A percentile compares a stretch with the other conserved stretches of the same genome.
Conservation (phyloP, 2,888 invertebrate species). For the Leptothorax acervorum region DNA sequence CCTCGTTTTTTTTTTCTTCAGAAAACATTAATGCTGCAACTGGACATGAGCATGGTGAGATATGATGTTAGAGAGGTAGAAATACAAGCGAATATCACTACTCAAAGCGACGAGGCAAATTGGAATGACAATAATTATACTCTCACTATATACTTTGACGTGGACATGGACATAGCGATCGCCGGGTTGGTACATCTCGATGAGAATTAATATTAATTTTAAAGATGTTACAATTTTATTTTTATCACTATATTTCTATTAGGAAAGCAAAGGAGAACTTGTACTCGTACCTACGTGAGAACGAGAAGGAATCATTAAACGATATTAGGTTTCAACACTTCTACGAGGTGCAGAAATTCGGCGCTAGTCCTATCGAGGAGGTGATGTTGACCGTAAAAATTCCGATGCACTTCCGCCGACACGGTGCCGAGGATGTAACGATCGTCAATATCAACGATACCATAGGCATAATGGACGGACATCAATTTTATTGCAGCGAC, state of each 20-base stretch:
- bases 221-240: neutral
- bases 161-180: constrained; percentile 83
- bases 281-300: constrained; percentile 81
- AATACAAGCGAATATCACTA: constrained; percentile 78
- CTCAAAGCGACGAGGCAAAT: constrained; percentile 83
- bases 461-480: constrained; percentile 68
- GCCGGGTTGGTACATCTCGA: constrained; percentile 81
- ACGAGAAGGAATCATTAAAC: constrained; percentile 76
- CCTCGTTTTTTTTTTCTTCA: constrained; percentile 61
- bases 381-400: constrained; percentile 80
- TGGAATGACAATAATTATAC: constrained; percentile 64
- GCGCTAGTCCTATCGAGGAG: constrained; percentile 83
- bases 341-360: constrained; percentile 83
- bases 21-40: constrained; percentile 73
- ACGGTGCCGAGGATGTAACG: constrained; percentile 60
- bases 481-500: constrained; percentile 66
- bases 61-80: constrained; percentile 71
- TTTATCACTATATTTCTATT: constrained; percentile 44
- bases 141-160: constrained; percentile 79
- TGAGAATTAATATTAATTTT: neutral
- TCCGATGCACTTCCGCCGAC: constrained; percentile 74
- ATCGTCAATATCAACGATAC: constrained; percentile 72
- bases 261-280: constrained; percentile 83
- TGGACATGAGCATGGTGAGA: constrained; percentile 75
- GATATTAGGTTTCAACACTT: constrained; percentile 80